Percentiles rank a stretch among this genome's conserved stretches.
These are phyloP conservation scores for Turnix velox DNA, from an alignment of 2,113 vertebrate species.

Conservation along the genomic window DNA sequence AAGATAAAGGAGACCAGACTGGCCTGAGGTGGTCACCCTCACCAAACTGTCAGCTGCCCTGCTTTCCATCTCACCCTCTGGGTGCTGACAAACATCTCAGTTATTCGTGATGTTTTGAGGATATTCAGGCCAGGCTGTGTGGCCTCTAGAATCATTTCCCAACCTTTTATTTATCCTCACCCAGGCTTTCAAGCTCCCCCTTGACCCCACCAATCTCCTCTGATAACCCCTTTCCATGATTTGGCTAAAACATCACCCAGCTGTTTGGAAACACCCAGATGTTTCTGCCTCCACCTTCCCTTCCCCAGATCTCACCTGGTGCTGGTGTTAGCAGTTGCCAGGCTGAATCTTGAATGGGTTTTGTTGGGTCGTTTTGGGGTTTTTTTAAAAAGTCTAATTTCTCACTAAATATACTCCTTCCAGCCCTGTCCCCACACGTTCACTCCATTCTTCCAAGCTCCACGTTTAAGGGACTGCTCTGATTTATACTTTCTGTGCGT, in stretches of 20 bases:
- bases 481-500: background rate
- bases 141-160: background rate
- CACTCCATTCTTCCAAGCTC: rapidly evolving
- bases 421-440: background rate
- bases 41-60: rapidly evolving
- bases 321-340: background rate
- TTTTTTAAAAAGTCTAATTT: rapidly evolving
- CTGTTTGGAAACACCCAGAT: background rate
- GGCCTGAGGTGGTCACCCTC: background rate
- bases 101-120: background rate
- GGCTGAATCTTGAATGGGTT: rapidly evolving
- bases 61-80: rapidly evolving
- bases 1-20: rapidly evolving
- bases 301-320: rapidly evolving
- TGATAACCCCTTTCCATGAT: too few species aligned
- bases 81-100: background rate
- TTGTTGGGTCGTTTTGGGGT: background rate
- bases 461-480: background rate
- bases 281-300: background rate
- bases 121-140: background rate
- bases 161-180: background rate
- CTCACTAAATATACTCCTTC: background rate
- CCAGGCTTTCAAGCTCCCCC: background rate
- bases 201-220: rapidly evolving
- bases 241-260: background rate